These are phyloP conservation scores for Linyphia triangularis DNA, from an alignment of 2,888 invertebrate species.

Conservation along the genomic window DNA sequence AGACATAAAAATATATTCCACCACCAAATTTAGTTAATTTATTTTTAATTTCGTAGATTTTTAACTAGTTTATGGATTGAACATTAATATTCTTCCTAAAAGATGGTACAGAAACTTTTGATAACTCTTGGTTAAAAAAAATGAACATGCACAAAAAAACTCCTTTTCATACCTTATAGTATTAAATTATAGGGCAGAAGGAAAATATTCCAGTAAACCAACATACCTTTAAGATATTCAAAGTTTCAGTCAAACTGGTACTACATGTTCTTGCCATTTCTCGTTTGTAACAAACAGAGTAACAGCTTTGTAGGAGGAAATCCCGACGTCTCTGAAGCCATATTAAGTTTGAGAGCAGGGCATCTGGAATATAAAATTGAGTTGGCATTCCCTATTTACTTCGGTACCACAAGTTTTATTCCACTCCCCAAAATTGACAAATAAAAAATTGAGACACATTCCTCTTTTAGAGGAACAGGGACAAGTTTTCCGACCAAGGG, in stretches of 20 bases:
- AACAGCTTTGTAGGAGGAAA: constrained; percentile 56
- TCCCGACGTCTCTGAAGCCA: constrained; percentile 61
- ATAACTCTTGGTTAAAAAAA: no score
- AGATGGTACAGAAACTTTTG: no score
- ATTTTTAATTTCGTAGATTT: no score
- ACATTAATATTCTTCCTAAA: no score
- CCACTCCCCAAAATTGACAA: constrained; percentile 61
- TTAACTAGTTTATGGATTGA: no score
- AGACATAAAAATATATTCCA: no score
- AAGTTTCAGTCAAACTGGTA: constrained; percentile 46
- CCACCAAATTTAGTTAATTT: no score
- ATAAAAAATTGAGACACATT: constrained; percentile 69
- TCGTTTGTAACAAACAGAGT: constrained; percentile 56
- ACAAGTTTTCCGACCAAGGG: constrained; percentile 35
- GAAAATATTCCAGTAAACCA: no score
- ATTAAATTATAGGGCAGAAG: no score
- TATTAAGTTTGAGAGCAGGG: constrained; percentile 55
- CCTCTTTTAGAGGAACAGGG: constrained; percentile 9
- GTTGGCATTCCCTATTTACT: constrained; percentile 49
- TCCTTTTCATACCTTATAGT: no score
- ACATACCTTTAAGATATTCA: neutral
- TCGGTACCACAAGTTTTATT: constrained; percentile 38
- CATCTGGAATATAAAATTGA: constrained; percentile 62
- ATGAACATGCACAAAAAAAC: no score
- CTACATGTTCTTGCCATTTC: constrained; percentile 7